phyloP scores from a whole-genome alignment of 2,797 vertebrate species.

The Phylloscopus collybita region DNA sequence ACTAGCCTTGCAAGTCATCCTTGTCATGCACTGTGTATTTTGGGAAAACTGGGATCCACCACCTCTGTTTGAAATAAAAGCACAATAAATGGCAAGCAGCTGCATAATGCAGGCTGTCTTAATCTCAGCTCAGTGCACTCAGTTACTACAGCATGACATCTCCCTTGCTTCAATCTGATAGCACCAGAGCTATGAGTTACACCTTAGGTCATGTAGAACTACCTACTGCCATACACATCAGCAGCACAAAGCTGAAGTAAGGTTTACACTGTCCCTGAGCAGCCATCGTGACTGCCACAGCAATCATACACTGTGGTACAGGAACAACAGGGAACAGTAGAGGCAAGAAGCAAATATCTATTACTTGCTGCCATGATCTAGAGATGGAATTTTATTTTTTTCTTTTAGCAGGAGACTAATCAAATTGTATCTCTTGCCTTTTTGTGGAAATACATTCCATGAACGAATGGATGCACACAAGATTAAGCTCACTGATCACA shows the following conservation, averaged over 20 bases:
- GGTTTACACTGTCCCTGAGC: not conserved
- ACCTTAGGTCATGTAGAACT: not conserved
- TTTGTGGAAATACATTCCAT: not conserved
- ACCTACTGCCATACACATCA: not conserved
- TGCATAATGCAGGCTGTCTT: not conserved
- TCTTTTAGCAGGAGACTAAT: not conserved
- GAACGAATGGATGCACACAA: not conserved
- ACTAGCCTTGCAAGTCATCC: not conserved
- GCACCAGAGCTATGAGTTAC: not conserved
- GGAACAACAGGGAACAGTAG: not conserved
- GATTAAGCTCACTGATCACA: not conserved
- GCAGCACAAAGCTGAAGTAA: not conserved
- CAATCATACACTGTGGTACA: not conserved
- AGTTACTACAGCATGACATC: not conserved
- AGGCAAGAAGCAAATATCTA: not conserved
- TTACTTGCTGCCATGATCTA: not conserved
- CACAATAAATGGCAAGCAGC: not conserved
- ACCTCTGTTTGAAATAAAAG: not conserved
- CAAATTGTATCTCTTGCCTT: not conserved
- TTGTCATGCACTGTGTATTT: not conserved
- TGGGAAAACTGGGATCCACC: not conserved
- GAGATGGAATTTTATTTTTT: slow-evolving; percentile 3
- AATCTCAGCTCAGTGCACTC: not conserved
- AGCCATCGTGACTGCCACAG: not conserved
- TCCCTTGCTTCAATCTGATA: not conserved